A percentile compares a stretch with the other conserved stretches of the same genome.
Conservation (phyloP, 2,113 vertebrate species). For the Galemys pyrenaicus region DNA sequence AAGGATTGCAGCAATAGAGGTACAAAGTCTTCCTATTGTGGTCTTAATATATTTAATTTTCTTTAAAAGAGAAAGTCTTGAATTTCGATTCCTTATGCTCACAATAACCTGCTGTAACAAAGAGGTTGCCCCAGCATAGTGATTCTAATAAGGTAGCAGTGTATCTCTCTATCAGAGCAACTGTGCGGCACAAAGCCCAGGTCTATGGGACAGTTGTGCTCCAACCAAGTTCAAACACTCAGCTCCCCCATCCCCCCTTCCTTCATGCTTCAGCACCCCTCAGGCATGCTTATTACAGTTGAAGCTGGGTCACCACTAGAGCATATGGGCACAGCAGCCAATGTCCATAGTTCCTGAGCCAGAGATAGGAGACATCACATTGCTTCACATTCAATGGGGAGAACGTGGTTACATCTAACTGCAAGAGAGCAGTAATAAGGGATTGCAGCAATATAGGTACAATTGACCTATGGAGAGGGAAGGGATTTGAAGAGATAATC, state of each 20-base stretch:
- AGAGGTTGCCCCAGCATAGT: not conserved
- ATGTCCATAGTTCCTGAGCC: not conserved
- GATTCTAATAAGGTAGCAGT: not conserved
- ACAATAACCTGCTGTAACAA: not conserved
- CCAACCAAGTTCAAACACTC: no score
- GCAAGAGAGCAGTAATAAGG: not conserved
- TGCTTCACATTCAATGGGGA: not conserved
- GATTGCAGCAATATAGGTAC: no score
- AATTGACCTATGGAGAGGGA: no score
- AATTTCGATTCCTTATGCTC: not conserved
- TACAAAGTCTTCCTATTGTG: not conserved
- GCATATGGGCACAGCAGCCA: not conserved
- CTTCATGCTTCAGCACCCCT: not conserved
- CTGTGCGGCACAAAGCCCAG: not conserved
- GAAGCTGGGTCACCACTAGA: not conserved
- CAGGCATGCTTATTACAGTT: rapidly evolving
- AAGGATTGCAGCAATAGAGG: not conserved
- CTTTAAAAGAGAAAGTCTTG: not conserved
- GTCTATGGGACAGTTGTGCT: not conserved
- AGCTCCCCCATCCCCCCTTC: no score
- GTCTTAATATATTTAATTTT: not conserved
- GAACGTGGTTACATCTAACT: no score
- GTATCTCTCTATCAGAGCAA: not conserved
- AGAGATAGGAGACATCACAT: no score
- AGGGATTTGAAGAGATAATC: not conserved